Evolutionary conservation across 1,140 invertebrate species (phyloP), one percentile per base, ranked within the genome.

Genomic region (Danaus plexippus): DNA sequence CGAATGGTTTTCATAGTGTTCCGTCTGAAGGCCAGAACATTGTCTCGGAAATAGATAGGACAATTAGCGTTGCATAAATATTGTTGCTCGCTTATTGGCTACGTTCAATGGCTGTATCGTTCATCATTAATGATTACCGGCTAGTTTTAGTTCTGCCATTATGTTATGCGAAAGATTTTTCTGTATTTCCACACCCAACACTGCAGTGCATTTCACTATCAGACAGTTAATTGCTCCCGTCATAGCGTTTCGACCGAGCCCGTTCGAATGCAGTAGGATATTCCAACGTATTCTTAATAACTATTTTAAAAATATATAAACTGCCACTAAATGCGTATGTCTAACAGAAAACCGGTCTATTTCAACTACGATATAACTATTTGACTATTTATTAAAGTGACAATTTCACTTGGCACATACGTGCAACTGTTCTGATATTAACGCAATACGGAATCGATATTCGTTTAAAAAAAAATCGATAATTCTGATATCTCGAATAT

Each of bases 311-410:
- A 76, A 66, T 76, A 80, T 80, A 76, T 67, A 64, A 66, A 77
- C 82, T 82, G 80, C 75, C 67, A 76, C 77, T 86, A 84, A 76
- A 75, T 82, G 79, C 74, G 66, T 84, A 86, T 82, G 79, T 73
- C 80, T 84, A 86, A 86, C 70, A 65, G 73, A 86, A 85, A 86
- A 81, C 82, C 79, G 79, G 82, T 75, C 79, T 86, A 82, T 86
- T 84, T 81, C 69, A 64, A 70, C 80, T 85, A 85, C 74, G 69
- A 77, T 73, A 77, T 65, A 73, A 74, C 77, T 82, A 81, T 81
- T 80, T 80, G 75, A 80, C 77, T 85, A 85, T 83, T 77, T 77
- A 57, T 68, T 77, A 73, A 71, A 71, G 73, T 77, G 68, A 72
- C 69, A 32, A 32, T 32, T 61, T 50, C 49, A 47, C 62, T 77